A percentile compares a stretch with the other conserved stretches of the same genome.
phyloP scores from a whole-genome alignment of 1,140 invertebrate species.

The Leptoteleia sp. region DNA sequence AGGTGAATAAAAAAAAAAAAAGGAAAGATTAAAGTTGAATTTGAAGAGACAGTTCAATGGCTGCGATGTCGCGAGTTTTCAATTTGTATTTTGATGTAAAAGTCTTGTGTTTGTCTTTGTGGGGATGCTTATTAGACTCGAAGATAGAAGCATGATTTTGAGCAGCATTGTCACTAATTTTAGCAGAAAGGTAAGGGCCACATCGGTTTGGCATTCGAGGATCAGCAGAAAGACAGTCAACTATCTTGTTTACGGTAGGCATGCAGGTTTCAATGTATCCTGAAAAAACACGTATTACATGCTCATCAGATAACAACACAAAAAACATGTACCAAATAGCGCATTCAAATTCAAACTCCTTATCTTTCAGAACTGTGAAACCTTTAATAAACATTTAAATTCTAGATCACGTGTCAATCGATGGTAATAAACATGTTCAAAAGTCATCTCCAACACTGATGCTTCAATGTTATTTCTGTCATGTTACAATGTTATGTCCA shows the following conservation, averaged over 20 bases:
- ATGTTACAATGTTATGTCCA: too few relatives aligned
- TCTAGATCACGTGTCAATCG: too few relatives aligned
- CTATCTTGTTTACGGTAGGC: constrained; percentile 81
- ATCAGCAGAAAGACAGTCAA: constrained; percentile 79
- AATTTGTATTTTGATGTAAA: constrained; percentile 56
- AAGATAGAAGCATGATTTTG: constrained; percentile 72
- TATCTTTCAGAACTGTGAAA: too few relatives aligned
- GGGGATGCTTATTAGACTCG: constrained; percentile 51
- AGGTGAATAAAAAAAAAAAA: too few relatives aligned
- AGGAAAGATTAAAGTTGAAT: constrained; percentile 46
- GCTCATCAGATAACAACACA: constrained; percentile 77
- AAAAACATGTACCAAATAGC: neutral
- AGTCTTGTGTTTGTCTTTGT: constrained; percentile 63
- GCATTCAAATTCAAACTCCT: neutral
- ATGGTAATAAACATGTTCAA: too few relatives aligned
- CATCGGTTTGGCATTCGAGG: constrained; percentile 77
- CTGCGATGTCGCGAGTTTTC: constrained; percentile 41
- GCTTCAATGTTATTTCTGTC: too few relatives aligned
- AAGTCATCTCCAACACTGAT: too few relatives aligned
- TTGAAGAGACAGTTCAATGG: constrained; percentile 58
- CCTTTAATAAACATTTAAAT: too few relatives aligned
- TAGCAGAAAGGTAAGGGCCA: constrained; percentile 78
- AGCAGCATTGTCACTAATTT: constrained; percentile 75
- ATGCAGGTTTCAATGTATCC: constrained; percentile 80
- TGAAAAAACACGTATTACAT: constrained; percentile 80